These are phyloP conservation scores for Ornithoptera alexandrae DNA, from an alignment of 2,888 invertebrate genomes.

Conservation along the genomic window DNA sequence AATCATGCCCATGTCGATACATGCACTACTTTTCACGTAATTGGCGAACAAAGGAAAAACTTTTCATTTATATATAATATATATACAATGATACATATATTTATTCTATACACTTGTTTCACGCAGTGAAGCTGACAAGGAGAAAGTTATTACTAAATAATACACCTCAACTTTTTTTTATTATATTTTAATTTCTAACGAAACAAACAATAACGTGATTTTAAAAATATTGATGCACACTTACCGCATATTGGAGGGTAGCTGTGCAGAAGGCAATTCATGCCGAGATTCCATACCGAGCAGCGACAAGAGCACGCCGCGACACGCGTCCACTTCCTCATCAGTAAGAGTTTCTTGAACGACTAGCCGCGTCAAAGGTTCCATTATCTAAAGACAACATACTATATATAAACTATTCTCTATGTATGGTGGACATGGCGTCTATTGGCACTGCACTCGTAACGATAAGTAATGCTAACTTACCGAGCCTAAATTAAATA, in stretches of 20 bases:
- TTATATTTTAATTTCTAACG: too few relatives aligned
- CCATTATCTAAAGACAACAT: conserved; percentile 81
- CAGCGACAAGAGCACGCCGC: conserved; percentile 89
- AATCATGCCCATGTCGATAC: too few relatives aligned
- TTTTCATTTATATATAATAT: too few relatives aligned
- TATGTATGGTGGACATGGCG: neutral
- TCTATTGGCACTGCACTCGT: too few relatives aligned
- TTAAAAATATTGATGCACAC: neutral
- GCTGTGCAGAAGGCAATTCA: conserved; percentile 87
- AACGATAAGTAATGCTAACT: conserved; percentile 39
- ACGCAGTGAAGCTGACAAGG: too few relatives aligned
- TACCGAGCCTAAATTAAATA: conserved; percentile 90
- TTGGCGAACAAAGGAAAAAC: too few relatives aligned
- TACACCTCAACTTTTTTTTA: too few relatives aligned
- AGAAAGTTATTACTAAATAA: too few relatives aligned
- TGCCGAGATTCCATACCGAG: conserved; percentile 90
- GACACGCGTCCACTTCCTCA: conserved; percentile 92
- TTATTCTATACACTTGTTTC: too few relatives aligned
- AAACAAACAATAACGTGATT: too few relatives aligned
- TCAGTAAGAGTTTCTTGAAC: conserved; percentile 90
- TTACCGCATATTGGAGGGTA: conserved; percentile 81
- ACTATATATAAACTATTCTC: neutral
- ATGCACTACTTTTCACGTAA: too few relatives aligned
- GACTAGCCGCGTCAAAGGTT: conserved; percentile 88
- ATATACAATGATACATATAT: too few relatives aligned